These are phyloP conservation scores for Isaurus tuberculatus DNA, from an alignment of 92 coral and sea anemone genomes.

Conservation along the genomic window DNA sequence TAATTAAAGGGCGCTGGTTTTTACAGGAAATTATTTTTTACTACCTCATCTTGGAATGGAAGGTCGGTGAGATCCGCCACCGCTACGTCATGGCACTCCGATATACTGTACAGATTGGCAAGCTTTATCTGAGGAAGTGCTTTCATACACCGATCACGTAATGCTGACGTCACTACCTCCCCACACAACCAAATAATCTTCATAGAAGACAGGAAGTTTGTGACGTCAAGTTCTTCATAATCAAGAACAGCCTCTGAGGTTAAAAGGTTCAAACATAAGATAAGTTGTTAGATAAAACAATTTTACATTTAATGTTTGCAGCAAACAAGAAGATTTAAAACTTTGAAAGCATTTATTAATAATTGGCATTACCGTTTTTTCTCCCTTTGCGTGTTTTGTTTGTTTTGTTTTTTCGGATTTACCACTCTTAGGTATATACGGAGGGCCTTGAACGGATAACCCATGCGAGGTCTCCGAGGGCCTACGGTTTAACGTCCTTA, in stretches of 20 bases:
- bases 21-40: neutral
- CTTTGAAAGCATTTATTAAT: too few relatives aligned
- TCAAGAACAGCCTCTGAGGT: slow-evolving; percentile 76
- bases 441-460: too few relatives aligned
- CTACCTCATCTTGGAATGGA: slow-evolving; percentile 87
- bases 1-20: too few relatives aligned
- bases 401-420: too few relatives aligned
- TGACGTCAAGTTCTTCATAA: slow-evolving; percentile 71
- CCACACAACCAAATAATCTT: slow-evolving; percentile 85
- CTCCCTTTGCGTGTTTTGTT: too few relatives aligned
- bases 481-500: too few relatives aligned
- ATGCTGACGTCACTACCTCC: slow-evolving; percentile 90
- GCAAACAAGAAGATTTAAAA: too few relatives aligned
- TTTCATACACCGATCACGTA: slow-evolving; percentile 82
- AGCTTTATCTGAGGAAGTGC: slow-evolving; percentile 75
- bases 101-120: slow-evolving; percentile 82
- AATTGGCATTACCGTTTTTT: too few relatives aligned
- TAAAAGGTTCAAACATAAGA: neutral
- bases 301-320: too few relatives aligned
- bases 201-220: slow-evolving; percentile 60
- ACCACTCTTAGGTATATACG: too few relatives aligned
- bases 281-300: too few relatives aligned
- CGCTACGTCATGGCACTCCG: slow-evolving; percentile 90
- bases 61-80: slow-evolving; percentile 71
- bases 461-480: too few relatives aligned